Evolutionary conservation across 2,888 invertebrate genomes (phyloP), one percentile per base, ranked within the genome.

Genomic region (Limenitis arthemis): DNA sequence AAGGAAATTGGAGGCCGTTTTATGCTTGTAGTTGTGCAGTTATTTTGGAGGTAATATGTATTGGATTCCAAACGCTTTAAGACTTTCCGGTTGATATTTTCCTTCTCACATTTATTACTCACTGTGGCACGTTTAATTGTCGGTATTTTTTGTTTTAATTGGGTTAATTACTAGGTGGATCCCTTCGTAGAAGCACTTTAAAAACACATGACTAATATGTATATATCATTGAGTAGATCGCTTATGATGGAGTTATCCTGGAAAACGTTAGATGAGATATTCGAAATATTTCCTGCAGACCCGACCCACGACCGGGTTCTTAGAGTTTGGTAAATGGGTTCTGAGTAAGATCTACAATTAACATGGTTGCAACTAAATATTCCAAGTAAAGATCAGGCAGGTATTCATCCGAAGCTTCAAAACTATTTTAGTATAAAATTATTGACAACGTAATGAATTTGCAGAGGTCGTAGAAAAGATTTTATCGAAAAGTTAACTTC

Each of bases 111-210:
- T 54, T 55, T 60, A 55, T 63, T 64, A 64, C 58, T 64, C 64
- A 62, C 57, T 46, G 38, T 51, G 49, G 53, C 41, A 44, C 52
- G 55, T 56, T 39, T 37, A 50, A 39, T 53, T 57, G 61, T 58
- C 51, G 53, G 49, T 56, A 55, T 49, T 61, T 62, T 64, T 58
- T 58, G 60, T 60, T 72, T 74, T 76, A 78, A 80, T 78, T 77
- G 75, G 65, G 61, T 68, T 79, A 79, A 82, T 79, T 79, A 73
- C 66, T 67, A 77, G 75, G 72, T 64, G 73, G 72, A 66, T 67
- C 71, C 69, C 71, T 79, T 75, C 77, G 68, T 69, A 63, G 78
- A 73, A 76, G 28, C 39, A 37, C 43, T 30, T 49, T 38, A 49
- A 30, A 28, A 41, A 46, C 41, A 52, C 43, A 47, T 57, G 56